Evolutionary conservation across 2,888 invertebrate genomes (phyloP).

Genomic region (Troides oblongomaculatus): DNA sequence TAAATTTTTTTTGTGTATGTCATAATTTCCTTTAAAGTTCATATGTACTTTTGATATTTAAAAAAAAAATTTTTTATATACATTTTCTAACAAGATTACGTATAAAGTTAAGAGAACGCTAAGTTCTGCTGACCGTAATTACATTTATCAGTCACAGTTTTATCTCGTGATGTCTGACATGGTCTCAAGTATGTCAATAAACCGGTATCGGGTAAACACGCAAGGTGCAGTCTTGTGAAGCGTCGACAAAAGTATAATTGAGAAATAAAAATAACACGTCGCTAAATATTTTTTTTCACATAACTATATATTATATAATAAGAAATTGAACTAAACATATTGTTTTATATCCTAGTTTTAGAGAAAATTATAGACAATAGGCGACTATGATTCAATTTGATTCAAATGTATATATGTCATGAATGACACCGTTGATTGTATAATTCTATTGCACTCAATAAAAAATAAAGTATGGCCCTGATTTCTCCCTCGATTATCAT

Average conservation of each 20-base stretch:
- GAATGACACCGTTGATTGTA: too few relatives aligned
- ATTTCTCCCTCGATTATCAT: too few relatives aligned
- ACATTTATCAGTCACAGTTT: constrained; percentile 24
- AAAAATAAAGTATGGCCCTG: too few relatives aligned
- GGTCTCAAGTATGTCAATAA: constrained; percentile 24
- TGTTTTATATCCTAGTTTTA: too few relatives aligned
- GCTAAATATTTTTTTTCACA: too few relatives aligned
- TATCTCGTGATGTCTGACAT: constrained; percentile 27
- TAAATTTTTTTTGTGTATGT: neutral
- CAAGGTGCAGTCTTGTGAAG: neutral
- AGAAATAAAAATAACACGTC: too few relatives aligned
- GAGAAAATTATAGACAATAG: too few relatives aligned
- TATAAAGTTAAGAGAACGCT: constrained; percentile 14
- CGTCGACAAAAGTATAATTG: neutral
- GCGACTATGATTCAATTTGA: too few relatives aligned
- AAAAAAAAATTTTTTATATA: neutral
- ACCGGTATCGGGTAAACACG: constrained; percentile 15
- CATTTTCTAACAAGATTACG: neutral
- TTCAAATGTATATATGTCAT: too few relatives aligned
- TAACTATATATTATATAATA: too few relatives aligned
- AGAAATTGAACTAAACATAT: too few relatives aligned
- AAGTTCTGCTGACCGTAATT: constrained; percentile 24
- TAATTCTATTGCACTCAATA: too few relatives aligned
- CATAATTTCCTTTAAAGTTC: neutral
- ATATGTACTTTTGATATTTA: neutral